Percentiles rank a stretch among this genome's conserved stretches.
These are phyloP conservation scores for Mythimna albipuncta DNA, from an alignment of 2,888 invertebrate species.

Conservation along the genomic window DNA sequence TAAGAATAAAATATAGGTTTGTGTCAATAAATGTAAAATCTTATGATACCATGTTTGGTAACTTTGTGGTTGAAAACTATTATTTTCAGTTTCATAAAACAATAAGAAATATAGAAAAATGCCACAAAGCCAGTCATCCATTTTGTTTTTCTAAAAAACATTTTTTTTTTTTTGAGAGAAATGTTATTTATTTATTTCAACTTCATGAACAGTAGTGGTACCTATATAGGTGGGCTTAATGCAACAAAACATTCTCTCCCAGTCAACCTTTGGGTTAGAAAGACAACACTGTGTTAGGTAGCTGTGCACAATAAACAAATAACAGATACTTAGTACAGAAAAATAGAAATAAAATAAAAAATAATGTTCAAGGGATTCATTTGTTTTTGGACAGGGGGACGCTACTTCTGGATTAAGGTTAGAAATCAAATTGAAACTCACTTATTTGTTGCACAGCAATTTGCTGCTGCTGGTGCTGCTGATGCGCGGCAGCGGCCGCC, in stretches of 20 bases:
- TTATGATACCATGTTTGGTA: neutral
- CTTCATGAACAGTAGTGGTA: too few relatives aligned
- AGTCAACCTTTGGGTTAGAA: too few relatives aligned
- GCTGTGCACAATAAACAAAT: too few relatives aligned
- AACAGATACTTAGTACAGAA: too few relatives aligned
- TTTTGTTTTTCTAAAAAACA: neutral
- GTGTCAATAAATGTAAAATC: too few relatives aligned
- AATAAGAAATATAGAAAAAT: neutral
- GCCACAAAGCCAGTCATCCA: neutral
- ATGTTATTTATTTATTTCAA: too few relatives aligned
- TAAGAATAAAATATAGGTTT: neutral
- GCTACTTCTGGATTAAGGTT: neutral
- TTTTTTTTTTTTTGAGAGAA: neutral
- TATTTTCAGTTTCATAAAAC: too few relatives aligned
- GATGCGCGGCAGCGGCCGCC: slow-evolving; percentile 83
- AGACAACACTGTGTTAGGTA: too few relatives aligned
- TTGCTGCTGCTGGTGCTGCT: slow-evolving; percentile 82
- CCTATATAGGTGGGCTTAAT: too few relatives aligned
- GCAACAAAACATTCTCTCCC: too few relatives aligned
- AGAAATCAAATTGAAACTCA: slow-evolving; percentile 69
- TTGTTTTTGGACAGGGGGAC: slow-evolving; percentile 30
- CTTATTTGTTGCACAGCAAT: slow-evolving; percentile 86
- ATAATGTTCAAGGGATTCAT: neutral
- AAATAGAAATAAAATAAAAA: too few relatives aligned
- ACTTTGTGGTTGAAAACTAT: neutral